Conservation (phyloP, 1,140 invertebrate genomes). For the Lepidotrigona ventralis region DNA sequence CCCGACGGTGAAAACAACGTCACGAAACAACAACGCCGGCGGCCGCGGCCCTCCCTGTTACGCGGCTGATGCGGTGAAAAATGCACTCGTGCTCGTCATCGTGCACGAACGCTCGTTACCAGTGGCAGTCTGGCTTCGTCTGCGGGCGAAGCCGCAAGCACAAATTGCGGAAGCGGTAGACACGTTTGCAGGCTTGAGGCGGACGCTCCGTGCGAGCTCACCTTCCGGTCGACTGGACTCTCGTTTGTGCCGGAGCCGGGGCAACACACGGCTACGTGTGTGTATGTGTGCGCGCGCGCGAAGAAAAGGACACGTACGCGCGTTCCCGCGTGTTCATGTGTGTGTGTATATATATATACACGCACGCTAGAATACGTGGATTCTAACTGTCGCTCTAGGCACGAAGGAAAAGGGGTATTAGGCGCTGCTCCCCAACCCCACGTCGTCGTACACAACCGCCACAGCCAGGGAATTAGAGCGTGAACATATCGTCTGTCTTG, state of each 20-base stretch:
- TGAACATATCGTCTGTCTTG: constrained; percentile 57
- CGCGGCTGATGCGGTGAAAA: constrained; percentile 16
- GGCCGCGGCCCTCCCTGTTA: too few species aligned
- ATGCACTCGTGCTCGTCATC: constrained; percentile 40
- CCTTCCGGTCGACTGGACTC: constrained; percentile 51
- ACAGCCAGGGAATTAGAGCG: constrained; percentile 59
- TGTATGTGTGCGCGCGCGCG: not conserved
- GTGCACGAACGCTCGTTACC: constrained; percentile 34
- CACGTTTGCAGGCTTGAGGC: constrained; percentile 48
- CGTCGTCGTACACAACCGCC: constrained; percentile 23
- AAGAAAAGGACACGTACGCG: constrained; percentile 40
- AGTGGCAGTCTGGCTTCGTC: constrained; percentile 19
- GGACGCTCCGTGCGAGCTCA: constrained; percentile 41
- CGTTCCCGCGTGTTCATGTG: not conserved
- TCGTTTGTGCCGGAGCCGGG: constrained; percentile 40
- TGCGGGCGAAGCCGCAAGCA: constrained; percentile 36
- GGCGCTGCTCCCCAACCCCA: not conserved
- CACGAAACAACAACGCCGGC: not conserved
- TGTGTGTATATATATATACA: not conserved
- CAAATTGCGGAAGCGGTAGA: constrained; percentile 53
- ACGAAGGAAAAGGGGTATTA: constrained; percentile 41
- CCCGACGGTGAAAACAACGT: not conserved
- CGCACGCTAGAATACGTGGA: constrained; percentile 32
- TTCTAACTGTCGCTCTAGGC: constrained; percentile 44
- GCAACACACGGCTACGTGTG: not conserved